Conservation (phyloP, 1,140 invertebrate species). For the Panonychus citri region DNA sequence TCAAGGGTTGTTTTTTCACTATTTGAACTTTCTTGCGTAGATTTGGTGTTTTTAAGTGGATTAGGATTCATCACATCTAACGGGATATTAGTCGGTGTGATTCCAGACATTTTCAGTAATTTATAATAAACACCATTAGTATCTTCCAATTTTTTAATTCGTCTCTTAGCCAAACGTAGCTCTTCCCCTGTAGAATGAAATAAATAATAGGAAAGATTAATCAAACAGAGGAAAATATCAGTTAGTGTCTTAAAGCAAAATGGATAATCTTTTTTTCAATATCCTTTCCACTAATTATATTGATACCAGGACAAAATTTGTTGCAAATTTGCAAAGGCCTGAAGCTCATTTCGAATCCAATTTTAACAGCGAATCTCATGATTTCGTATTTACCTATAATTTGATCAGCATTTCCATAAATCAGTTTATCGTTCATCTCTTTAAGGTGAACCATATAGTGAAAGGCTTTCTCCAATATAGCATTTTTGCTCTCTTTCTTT, state of each 20-base stretch:
- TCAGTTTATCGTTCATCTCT: constrained; percentile 17
- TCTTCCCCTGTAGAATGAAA: constrained; percentile 16
- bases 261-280: too few relatives aligned
- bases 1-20: neutral
- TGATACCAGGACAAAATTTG: too few relatives aligned
- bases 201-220: neutral
- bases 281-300: too few relatives aligned
- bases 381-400: constrained; percentile 15
- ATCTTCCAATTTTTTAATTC: constrained; percentile 15
- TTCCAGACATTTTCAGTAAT: constrained; percentile 19
- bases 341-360: too few relatives aligned
- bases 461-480: constrained; percentile 21
- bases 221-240: too few relatives aligned
- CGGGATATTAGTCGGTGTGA: constrained; percentile 6
- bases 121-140: constrained; percentile 18
- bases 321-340: too few relatives aligned
- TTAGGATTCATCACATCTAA: constrained; percentile 4
- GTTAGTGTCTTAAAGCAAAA: too few relatives aligned
- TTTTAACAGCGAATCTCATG: too few relatives aligned
- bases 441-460: constrained; percentile 20
- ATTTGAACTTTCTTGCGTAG: neutral
- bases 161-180: constrained; percentile 16
- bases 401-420: constrained; percentile 16
- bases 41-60: constrained; percentile 10
- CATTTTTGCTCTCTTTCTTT: constrained; percentile 19